Percentiles rank a stretch among this genome's conserved stretches.
Conservation (phyloP, 2,888 invertebrate genomes). For the Antheraea assamensis region DNA sequence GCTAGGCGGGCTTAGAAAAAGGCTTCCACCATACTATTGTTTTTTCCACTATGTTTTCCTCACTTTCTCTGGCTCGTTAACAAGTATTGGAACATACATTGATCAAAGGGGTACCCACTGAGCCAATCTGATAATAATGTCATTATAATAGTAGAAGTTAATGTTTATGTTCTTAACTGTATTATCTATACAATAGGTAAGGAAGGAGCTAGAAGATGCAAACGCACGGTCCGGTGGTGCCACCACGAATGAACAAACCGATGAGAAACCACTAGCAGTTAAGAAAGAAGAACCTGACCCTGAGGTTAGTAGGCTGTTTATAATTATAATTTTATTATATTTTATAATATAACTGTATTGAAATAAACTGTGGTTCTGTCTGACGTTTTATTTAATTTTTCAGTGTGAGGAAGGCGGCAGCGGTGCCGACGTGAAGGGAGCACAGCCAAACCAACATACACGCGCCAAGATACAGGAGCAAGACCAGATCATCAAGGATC, state of each 20-base stretch:
- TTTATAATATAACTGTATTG: not conserved
- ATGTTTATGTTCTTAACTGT: not conserved
- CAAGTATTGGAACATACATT: too few relatives aligned
- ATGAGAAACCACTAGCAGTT: slow-evolving; percentile 79
- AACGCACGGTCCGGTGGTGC: slow-evolving; percentile 50
- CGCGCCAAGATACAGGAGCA: slow-evolving; percentile 76
- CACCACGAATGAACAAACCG: slow-evolving; percentile 55
- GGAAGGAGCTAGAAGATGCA: slow-evolving; percentile 71
- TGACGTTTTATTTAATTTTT: slow-evolving; percentile 55
- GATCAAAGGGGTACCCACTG: too few relatives aligned
- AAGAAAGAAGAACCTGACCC: slow-evolving; percentile 80
- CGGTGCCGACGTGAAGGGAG: slow-evolving; percentile 80
- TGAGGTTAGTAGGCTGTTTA: slow-evolving; percentile 65
- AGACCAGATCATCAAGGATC: slow-evolving; percentile 91
- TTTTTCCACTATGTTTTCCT: too few relatives aligned
- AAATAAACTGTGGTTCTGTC: not conserved
- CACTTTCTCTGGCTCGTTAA: too few relatives aligned
- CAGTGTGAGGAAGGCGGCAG: slow-evolving; percentile 78
- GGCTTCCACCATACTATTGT: too few relatives aligned
- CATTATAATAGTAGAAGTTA: too few relatives aligned
- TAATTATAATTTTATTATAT: not conserved
- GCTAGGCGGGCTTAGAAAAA: too few relatives aligned
- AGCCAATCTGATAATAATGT: too few relatives aligned
- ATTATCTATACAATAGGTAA: slow-evolving; percentile 45
- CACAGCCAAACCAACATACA: slow-evolving; percentile 58